phyloP scores from a whole-genome alignment of 1,140 invertebrate species.

The Drosophila setifemur region DNA sequence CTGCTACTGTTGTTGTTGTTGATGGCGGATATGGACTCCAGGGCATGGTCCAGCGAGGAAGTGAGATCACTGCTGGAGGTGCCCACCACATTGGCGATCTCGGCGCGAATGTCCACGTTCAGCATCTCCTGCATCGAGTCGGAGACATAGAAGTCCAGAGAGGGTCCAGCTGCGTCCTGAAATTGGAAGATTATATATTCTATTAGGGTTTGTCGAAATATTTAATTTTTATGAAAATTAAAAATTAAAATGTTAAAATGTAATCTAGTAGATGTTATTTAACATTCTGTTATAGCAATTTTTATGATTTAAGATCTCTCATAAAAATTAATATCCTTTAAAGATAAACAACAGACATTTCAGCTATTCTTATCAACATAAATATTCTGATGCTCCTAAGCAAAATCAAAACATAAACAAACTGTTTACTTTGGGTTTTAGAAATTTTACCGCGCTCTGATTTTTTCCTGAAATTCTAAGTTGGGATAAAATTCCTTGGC shows the following conservation, averaged over 20 bases:
- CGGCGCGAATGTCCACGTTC: slow-evolving; percentile 91
- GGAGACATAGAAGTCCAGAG: slow-evolving; percentile 85
- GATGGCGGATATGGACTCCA: slow-evolving; percentile 67
- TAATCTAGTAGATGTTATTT: too few relatives aligned
- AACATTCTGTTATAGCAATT: too few relatives aligned
- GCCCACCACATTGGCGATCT: slow-evolving; percentile 89
- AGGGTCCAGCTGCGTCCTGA: slow-evolving; percentile 84
- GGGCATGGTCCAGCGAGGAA: slow-evolving; percentile 67
- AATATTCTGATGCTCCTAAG: not conserved
- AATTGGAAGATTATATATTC: slow-evolving; percentile 45
- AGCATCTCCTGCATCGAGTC: slow-evolving; percentile 90
- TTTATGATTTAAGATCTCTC: too few relatives aligned
- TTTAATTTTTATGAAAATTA: not conserved
- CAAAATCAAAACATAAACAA: slow-evolving; percentile 26
- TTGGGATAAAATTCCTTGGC: slow-evolving; percentile 25
- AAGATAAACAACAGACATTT: too few relatives aligned
- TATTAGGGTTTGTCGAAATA: too few relatives aligned
- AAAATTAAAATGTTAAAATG: too few relatives aligned
- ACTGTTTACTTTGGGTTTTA: slow-evolving; percentile 5
- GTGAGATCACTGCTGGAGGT: slow-evolving; percentile 85
- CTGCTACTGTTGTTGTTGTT: slow-evolving; percentile 34
- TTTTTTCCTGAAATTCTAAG: not conserved
- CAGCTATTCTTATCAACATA: too few relatives aligned
- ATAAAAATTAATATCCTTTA: too few relatives aligned
- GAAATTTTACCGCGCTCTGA: slow-evolving; percentile 26